phyloP scores from a whole-genome alignment of 2,113 vertebrate species.

The Paracanthobrama guichenoti region DNA sequence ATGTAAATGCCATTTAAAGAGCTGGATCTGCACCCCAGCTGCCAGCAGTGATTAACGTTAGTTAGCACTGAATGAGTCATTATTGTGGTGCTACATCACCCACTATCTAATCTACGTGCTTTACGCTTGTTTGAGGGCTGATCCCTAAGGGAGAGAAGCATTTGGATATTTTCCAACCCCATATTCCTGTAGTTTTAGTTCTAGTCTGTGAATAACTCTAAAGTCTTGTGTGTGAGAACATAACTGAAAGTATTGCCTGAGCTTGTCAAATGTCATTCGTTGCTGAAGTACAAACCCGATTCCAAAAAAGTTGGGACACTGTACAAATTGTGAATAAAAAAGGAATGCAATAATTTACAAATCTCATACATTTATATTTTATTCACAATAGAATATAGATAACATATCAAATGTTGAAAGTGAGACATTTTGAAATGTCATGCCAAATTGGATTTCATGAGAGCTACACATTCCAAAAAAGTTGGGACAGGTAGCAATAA shows the following conservation, averaged over 20 bases:
- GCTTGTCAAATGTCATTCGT: conserved; percentile 14
- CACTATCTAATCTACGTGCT: conserved; percentile 44
- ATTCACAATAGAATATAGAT: too few species aligned
- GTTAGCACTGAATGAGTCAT: conserved; percentile 44
- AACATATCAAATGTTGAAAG: too few species aligned
- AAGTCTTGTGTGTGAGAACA: neutral
- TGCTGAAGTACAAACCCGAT: too few species aligned
- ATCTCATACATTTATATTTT: too few species aligned
- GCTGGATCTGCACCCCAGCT: conserved; percentile 29
- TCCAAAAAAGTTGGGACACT: too few species aligned
- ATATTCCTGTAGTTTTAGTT: conserved; percentile 13
- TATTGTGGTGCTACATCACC: conserved; percentile 37
- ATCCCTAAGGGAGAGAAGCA: neutral
- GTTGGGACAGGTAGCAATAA: too few species aligned
- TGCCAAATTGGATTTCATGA: too few species aligned
- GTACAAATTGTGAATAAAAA: too few species aligned
- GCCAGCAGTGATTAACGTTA: conserved; percentile 49
- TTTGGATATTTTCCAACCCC: conserved; percentile 12
- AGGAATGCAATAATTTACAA: too few species aligned
- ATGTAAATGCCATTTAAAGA: conserved; percentile 51
- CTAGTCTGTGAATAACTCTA: neutral
- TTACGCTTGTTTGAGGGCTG: conserved; percentile 32
- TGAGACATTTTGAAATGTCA: too few species aligned
- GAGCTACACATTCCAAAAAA: too few species aligned
- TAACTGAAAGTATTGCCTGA: neutral